Evolutionary conservation across 2,888 invertebrate genomes (phyloP), one percentile per base, ranked within the genome.

Genomic region (Trissolcus brochymenae): DNA sequence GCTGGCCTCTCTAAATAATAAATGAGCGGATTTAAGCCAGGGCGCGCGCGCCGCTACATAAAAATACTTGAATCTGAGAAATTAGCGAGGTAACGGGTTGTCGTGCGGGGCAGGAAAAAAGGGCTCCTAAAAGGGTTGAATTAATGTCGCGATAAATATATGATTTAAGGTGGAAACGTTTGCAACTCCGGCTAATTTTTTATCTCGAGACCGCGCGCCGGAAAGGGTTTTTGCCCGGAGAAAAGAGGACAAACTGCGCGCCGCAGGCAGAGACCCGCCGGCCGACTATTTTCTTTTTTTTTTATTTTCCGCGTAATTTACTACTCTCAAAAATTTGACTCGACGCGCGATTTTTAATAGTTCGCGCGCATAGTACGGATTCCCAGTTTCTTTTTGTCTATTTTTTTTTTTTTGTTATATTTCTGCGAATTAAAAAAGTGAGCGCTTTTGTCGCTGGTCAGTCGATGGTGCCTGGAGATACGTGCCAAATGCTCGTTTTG

Each of bases 131-230:
- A 89, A 88, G 89, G 89, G 88, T 89, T 88, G 89, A 89, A 89
- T 89, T 89, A 89, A 89, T 89, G 89, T 89, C 89, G 88, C 89
- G 89, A 89, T 89, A 89, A 89, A 89, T 89, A 89, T 89, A 89
- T 89, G 89, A 89, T 89, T 89, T 89, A 89, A 88, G 89, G 89
- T 88, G 86, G 85, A 86, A 87, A 87, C 87, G 88, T 87, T 88
- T 87, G 87, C 87, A 85, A 87, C 86, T 87, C 85, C 79, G 86
- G 87, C 89, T 89, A 88, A 89, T 89, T 89, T 89, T 89, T 89
- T 89, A 89, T 89, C 89, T 88, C 85, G 67, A 88, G 89, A 87
- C 86, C 76, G 55, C 76, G 79, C 67, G 70, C 76, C 78, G 80
- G 81, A 76, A 83, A 82, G 82, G 80, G 82, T 77, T 84, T 86